Evolutionary conservation across 2,113 vertebrate species (phyloP).

Genomic region (Laticauda colubrina): DNA sequence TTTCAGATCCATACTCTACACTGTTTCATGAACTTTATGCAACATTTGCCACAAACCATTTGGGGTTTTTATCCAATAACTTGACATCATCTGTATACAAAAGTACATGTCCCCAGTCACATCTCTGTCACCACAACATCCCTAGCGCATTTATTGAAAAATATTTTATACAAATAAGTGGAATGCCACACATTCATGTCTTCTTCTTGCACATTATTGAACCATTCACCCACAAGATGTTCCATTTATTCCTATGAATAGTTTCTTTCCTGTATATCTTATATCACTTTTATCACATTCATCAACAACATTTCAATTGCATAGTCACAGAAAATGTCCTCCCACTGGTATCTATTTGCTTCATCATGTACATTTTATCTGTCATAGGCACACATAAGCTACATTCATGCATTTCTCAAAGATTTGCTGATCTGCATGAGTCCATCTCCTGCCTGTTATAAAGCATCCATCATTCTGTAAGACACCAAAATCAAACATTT

Average conservation of each 20-base stretch:
- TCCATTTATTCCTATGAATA: not conserved
- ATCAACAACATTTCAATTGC: not conserved
- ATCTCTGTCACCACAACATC: not conserved
- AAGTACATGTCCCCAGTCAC: not conserved
- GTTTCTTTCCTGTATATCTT: not conserved
- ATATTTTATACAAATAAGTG: not conserved
- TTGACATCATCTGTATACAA: not conserved
- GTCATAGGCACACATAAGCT: not conserved
- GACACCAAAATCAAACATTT: not conserved
- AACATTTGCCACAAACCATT: not conserved
- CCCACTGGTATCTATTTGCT: not conserved
- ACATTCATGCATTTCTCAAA: not conserved
- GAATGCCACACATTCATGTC: not conserved
- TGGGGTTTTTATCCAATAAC: not conserved
- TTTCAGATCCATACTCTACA: not conserved
- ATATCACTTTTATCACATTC: not conserved
- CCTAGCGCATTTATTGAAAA: not conserved
- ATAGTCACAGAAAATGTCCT: not conserved
- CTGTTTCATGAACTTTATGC: not conserved
- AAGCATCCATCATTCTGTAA: not conserved
- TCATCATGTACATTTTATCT: not conserved
- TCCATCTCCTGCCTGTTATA: not conserved
- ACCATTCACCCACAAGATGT: not conserved
- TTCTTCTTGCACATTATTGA: not conserved
- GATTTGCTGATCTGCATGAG: not conserved